Base-by-base conservation (phyloP, 2,113 vertebrate species). In the Planiliza haematocheilus region DNA sequence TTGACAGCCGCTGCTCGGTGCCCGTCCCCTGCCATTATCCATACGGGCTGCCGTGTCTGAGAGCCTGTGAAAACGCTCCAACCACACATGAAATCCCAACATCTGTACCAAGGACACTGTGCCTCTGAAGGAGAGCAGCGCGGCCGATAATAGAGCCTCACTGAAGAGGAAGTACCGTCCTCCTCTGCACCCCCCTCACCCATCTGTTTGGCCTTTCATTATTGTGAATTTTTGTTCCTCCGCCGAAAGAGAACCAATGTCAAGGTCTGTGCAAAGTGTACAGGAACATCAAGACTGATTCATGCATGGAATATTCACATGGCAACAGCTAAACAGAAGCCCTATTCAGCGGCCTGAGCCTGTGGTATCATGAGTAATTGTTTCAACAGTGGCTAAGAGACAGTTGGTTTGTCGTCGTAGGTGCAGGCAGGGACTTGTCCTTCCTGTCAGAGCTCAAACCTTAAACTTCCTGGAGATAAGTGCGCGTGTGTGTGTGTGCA, bases 351-450 rank as follows among this genome's bases (percentile, higher is more conserved):
- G 60, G 60, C 24, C 4, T 46, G 76, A 74, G 87, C 79, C 62
- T 43, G 13, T 16, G 77, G 70, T 43, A 74, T 85, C 85, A 73
- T 78, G 65, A 77, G 89, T 63, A 70, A 85, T 81, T 79, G 89
- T 90, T 90, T 78, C 77, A 70, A 72, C 57, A 57, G 57, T 59
- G 82, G 66, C 83, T 77, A 60, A 73, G 77, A 84, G 66, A 83
- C 79, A 41, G 85, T 89, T 84, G 71, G 74, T 78, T 83, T 69
- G 69, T 69, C 36, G n/a, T 67, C 70, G 71, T 42, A 74, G 70
- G 61, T 59, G 71, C 89, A 88, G 78, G 91, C 85, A 64, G 69
- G 41, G 83, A 91, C 91, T 86, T 86, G 92, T 91, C 83, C 77
- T 53, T 56, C 79, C 85, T 70, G 83, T 89, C 86, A 70, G 21